phyloP scores from a whole-genome alignment of 64 coral and sea anemone species.

The Pocillopora verrucosa region DNA sequence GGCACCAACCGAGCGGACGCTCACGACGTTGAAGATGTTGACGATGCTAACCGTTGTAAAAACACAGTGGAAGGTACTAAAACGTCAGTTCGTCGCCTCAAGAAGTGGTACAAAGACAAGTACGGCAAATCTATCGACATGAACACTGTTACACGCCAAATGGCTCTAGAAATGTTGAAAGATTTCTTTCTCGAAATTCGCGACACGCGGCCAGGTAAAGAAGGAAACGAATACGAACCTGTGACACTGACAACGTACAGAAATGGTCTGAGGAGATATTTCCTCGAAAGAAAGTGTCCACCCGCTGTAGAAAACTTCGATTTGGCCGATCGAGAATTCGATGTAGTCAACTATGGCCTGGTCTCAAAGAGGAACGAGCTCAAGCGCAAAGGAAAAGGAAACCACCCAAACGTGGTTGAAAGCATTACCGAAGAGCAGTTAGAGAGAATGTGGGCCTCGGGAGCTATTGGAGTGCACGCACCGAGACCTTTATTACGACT shows the following conservation, averaged over 20 bases:
- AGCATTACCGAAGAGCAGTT: conserved; percentile 98
- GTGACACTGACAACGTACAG: conserved; percentile 98
- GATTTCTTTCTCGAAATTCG: conserved; percentile 99
- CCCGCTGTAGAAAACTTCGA: conserved; percentile 97
- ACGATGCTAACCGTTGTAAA: conserved; percentile 93
- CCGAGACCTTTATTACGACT: conserved; percentile 84
- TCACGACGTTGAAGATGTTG: conserved; percentile 92
- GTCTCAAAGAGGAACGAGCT: conserved; percentile 97
- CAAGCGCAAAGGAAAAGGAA: conserved; percentile 98
- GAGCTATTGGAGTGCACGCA: conserved; percentile 93
- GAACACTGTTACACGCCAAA: conserved; percentile 81
- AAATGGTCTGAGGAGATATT: conserved; percentile 97
- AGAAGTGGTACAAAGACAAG: conserved; percentile 99
- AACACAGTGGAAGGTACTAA: conserved; percentile 99
- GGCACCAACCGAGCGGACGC: conserved; percentile 67
- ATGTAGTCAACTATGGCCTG: conserved; percentile 95
- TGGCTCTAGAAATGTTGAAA: conserved; percentile 90
- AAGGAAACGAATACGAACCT: conserved; percentile 98
- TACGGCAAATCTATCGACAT: conserved; percentile 93
- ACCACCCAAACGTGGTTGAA: conserved; percentile 97
- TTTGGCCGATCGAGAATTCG: conserved; percentile 96
- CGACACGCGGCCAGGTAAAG: conserved; percentile 96
- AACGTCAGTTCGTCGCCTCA: conserved; percentile 94
- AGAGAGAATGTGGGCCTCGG: conserved; percentile 98
- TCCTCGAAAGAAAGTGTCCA: conserved; percentile 95